phyloP scores from a whole-genome alignment of 2,113 vertebrate genomes.

The Osmerus eperlanus region DNA sequence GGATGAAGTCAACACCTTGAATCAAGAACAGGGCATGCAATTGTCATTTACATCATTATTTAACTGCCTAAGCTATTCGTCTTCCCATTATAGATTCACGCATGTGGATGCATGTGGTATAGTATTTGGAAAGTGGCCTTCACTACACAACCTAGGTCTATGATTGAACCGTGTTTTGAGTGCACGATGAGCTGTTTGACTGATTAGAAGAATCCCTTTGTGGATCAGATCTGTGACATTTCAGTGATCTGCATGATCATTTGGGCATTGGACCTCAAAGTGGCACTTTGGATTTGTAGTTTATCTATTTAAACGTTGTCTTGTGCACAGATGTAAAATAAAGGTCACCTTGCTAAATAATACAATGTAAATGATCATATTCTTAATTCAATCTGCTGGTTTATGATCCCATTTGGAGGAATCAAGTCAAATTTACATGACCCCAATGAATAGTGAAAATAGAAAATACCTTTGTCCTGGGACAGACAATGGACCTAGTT shows the following conservation, averaged over 20 bases:
- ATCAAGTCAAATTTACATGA: background rate
- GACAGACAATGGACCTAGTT: slow-evolving; percentile 44
- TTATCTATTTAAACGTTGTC: background rate
- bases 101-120: background rate
- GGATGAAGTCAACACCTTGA: slow-evolving; percentile 8
- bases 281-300: background rate
- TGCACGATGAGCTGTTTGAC: no score
- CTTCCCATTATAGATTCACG: background rate
- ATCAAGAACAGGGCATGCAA: slow-evolving; percentile 16
- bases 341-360: slow-evolving; percentile 60
- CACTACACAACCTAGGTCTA: no score
- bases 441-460: background rate
- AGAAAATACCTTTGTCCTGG: slow-evolving; percentile 13
- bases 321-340: background rate
- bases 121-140: no score
- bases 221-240: no score
- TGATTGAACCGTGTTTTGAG: no score
- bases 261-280: background rate
- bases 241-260: background rate
- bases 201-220: no score
- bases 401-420: no score
- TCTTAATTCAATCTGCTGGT: no score
- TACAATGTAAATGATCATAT: background rate
- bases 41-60: background rate
- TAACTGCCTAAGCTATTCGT: background rate